Evolutionary conservation across 2,888 invertebrate species (phyloP), one percentile per base, ranked within the genome.

Genomic region (Heteromyza rotundicornis): DNA sequence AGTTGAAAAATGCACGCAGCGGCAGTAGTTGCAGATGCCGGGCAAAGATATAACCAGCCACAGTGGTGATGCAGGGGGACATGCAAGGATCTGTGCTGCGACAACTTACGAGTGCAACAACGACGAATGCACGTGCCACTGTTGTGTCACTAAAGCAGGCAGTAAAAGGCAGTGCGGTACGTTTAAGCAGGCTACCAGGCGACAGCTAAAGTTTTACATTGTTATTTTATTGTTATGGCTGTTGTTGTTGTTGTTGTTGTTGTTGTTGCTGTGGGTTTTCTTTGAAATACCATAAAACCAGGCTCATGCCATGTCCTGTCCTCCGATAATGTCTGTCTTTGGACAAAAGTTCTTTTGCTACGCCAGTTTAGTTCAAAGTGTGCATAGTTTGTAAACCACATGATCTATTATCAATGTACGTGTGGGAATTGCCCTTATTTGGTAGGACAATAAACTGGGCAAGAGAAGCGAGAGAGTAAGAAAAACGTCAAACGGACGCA

Each of bases 1-100:
- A 20, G 19, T 47, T 47, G 47, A 14, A 47, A 47, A 47, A 14
- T 40, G 47, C 47, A 47, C 40, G 40, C 3, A 47, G 47, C 47
- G 47, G 47, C 47, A 47, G 40, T n/a, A 47, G 8, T 19, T 5
- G 20, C 40, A 40, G 40, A 3, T 3, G n/a, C 12, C 40, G n/a
- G n/a, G n/a, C n/a, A n/a, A n/a, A n/a, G n/a, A n/a, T n/a, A n/a
- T n/a, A n/a, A n/a, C n/a, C n/a, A n/a, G n/a, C 10, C 40, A 14
- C 40, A 27, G 27, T 10, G 10, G 2, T 40, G 40, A n/a, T n/a
- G n/a, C n/a, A n/a, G n/a, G n/a, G n/a, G n/a, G n/a, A n/a, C 47
- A 47, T 17, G 19, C 47, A 47, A 20, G 20, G 17, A 17, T n/a
- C 47, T 47, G 40, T n/a, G 40, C 40, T 14, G 2, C 3, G 40